phyloP scores from a whole-genome alignment of 2,113 vertebrate genomes.

The Trichomycterus rosablanca region DNA sequence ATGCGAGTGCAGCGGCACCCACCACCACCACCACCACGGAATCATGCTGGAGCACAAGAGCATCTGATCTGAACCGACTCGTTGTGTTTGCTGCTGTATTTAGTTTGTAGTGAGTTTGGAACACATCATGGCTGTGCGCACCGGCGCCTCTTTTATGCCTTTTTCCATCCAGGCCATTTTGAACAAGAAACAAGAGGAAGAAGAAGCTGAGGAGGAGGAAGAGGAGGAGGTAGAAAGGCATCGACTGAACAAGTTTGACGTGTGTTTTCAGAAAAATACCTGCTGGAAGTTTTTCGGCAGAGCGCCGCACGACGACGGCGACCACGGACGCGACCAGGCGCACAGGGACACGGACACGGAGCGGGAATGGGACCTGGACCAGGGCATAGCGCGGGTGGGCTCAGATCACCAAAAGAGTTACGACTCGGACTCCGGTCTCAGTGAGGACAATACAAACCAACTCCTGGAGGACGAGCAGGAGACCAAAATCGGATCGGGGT shows the following conservation, averaged over 20 bases:
- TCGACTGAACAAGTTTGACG: slow-evolving; percentile 67
- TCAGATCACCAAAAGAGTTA: slow-evolving; percentile 58
- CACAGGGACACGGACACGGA: background rate
- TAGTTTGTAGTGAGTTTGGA: background rate
- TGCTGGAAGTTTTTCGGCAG: slow-evolving; percentile 83
- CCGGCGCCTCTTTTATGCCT: slow-evolving; percentile 77
- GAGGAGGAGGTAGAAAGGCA: slow-evolving; percentile 64
- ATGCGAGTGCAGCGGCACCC: slow-evolving; percentile 20
- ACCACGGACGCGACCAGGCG: background rate
- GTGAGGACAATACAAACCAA: slow-evolving; percentile 71
- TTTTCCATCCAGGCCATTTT: slow-evolving; percentile 94
- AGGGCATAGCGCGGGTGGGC: slow-evolving; percentile 45
- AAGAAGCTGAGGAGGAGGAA: slow-evolving; percentile 1
- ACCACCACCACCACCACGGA: too few relatives aligned
- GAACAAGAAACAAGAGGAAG: slow-evolving; percentile 69
- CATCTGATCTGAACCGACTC: background rate
- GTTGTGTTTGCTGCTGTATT: too few relatives aligned
- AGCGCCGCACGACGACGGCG: slow-evolving; percentile 1
- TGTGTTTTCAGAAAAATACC: slow-evolving; percentile 70
- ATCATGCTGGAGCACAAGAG: too few relatives aligned
- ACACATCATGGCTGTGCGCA: slow-evolving; percentile 78
- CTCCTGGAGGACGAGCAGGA: slow-evolving; percentile 67
- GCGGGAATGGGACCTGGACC: slow-evolving; percentile 52
- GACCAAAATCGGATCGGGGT: slow-evolving; percentile 65
- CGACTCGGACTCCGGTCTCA: slow-evolving; percentile 77